Percentiles rank a stretch among this genome's conserved stretches.
Conservation (phyloP, 2,113 vertebrate genomes). For the Paratilapia polleni region DNA sequence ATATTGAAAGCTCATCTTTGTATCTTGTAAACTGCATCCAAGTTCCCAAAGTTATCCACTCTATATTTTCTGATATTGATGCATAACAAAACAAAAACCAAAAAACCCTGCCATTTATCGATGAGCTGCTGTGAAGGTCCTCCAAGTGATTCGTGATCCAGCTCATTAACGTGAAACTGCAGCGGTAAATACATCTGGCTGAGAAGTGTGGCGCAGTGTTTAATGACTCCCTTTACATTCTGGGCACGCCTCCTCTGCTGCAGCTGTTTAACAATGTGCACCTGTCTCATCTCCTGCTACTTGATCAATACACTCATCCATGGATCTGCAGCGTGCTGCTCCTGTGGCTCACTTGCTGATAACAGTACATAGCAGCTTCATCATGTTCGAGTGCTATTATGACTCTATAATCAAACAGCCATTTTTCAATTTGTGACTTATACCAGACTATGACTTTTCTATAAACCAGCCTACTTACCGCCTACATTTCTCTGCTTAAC, state of each 20-base stretch:
- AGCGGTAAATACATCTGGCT: conserved; percentile 40
- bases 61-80: neutral
- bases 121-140: conserved; percentile 11
- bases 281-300: conserved; percentile 31
- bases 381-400: accelerated
- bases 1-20: neutral
- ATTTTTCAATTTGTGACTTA: neutral
- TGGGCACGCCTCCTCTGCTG: conserved; percentile 37
- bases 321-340: conserved; percentile 13
- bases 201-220: conserved; percentile 27
- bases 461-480: too few species aligned
- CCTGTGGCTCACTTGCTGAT: conserved; percentile 26
- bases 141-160: conserved; percentile 22
- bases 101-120: conserved; percentile 2
- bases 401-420: neutral
- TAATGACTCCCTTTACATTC: conserved; percentile 63
- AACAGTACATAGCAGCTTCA: neutral
- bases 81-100: too few species aligned
- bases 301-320: conserved; percentile 36
- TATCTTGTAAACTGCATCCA: neutral
- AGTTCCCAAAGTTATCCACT: neutral
- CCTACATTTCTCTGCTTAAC: too few species aligned
- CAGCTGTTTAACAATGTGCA: conserved; percentile 57
- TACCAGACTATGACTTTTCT: neutral
- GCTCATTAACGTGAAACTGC: conserved; percentile 40